Evolutionary conservation across 1,140 invertebrate genomes (phyloP).

Genomic region (Maconellicoccus hirsutus): DNA sequence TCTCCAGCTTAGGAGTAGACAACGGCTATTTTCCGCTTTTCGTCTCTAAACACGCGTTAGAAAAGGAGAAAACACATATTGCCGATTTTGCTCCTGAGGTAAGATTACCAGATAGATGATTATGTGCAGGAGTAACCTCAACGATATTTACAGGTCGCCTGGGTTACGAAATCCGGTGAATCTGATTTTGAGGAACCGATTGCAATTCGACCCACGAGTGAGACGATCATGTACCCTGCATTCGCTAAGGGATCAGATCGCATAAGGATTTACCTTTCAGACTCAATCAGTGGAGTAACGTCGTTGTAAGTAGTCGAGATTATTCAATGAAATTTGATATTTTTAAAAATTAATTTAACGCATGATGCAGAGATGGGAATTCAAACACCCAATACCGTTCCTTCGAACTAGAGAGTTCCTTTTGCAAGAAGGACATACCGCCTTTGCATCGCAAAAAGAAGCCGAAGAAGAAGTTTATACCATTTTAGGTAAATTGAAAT

Average conservation of each 20-base stretch:
- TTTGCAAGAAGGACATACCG: slow-evolving; percentile 99
- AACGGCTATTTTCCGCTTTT: slow-evolving; percentile 99
- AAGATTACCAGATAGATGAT: slow-evolving; percentile 23
- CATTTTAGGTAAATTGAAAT: slow-evolving; percentile 60
- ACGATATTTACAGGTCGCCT: slow-evolving; percentile 24
- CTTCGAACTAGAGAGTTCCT: slow-evolving; percentile 94
- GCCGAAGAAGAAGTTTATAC: slow-evolving; percentile 76
- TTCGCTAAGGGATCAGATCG: slow-evolving; percentile 98
- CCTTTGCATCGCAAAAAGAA: slow-evolving; percentile 69
- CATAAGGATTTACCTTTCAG: slow-evolving; percentile 90
- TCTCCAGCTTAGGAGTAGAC: slow-evolving; percentile 81
- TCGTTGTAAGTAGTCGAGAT: slow-evolving; percentile 55
- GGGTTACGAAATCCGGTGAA: slow-evolving; percentile 46
- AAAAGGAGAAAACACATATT: slow-evolving; percentile 94
- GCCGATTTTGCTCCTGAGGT: slow-evolving; percentile 97
- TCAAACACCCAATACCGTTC: slow-evolving; percentile 99
- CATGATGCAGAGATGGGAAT: slow-evolving; percentile 71
- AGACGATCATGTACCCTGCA: slow-evolving; percentile 99
- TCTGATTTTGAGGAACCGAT: slow-evolving; percentile 94
- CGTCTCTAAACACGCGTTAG: slow-evolving; percentile 76
- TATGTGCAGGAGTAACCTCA: not conserved
- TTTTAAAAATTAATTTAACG: not conserved
- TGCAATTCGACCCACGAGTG: slow-evolving; percentile 94
- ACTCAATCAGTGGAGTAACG: slow-evolving; percentile 99
- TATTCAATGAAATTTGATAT: slow-evolving; percentile 20